Conservation (phyloP, 1,140 invertebrate genomes). For the Drosophila insularis region DNA sequence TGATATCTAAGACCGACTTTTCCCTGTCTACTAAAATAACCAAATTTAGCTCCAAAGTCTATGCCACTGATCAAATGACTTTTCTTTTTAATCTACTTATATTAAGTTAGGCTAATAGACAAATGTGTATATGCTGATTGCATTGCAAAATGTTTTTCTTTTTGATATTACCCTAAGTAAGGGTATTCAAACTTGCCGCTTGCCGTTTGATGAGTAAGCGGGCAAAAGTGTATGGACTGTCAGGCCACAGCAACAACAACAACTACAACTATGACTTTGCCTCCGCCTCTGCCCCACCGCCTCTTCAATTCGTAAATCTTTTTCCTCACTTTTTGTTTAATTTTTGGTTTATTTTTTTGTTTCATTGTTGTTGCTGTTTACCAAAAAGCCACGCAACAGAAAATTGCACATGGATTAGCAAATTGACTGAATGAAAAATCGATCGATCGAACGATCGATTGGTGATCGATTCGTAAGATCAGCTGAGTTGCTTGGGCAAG, state of each 20-base stretch:
- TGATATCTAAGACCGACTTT: too few relatives aligned
- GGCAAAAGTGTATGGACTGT: conserved; percentile 38
- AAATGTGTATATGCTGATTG: too few relatives aligned
- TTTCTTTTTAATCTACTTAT: too few relatives aligned
- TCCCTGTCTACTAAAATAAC: too few relatives aligned
- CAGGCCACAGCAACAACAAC: conserved; percentile 14
- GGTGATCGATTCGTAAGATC: conserved; percentile 35
- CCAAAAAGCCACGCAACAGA: conserved; percentile 41
- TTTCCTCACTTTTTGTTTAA: conserved; percentile 33
- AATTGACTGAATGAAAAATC: conserved; percentile 46
- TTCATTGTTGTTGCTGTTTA: conserved; percentile 14
- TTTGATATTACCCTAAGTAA: neutral
- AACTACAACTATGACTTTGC: neutral
- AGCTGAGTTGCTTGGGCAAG: conserved; percentile 61
- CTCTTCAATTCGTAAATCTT: conserved; percentile 37
- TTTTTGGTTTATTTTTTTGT: conserved; percentile 30
- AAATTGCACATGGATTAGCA: conserved; percentile 63
- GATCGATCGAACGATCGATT: conserved; percentile 37
- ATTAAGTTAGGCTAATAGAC: too few relatives aligned
- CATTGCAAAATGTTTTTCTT: too few relatives aligned
- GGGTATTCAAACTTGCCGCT: neutral
- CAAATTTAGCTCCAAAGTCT: too few relatives aligned
- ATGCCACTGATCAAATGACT: too few relatives aligned
- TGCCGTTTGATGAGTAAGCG: conserved; percentile 73
- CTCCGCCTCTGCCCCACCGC: neutral